A percentile compares a stretch with the other conserved stretches of the same genome.
These are phyloP conservation scores for Hybognathus amarus DNA, from an alignment of 2,797 vertebrate species.

Conservation along the genomic window DNA sequence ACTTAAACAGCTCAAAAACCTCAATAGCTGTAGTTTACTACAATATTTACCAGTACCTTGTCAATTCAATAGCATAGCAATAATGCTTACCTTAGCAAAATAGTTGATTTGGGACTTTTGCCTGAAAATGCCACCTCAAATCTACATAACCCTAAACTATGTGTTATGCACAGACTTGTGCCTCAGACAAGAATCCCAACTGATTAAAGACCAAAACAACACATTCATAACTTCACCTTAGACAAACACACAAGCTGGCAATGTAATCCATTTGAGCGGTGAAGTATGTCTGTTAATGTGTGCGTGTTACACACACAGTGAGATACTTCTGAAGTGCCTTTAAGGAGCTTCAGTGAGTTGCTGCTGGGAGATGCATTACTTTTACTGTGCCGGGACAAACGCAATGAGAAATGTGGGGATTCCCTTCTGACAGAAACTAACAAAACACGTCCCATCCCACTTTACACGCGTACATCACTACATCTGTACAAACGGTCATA, in stretches of 20 bases:
- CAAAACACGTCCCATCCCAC: conserved; percentile 66
- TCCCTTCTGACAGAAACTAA: conserved; percentile 76
- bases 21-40: background rate
- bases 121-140: conserved; percentile 36
- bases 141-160: conserved; percentile 18
- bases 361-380: conserved; percentile 40
- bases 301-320: conserved; percentile 4
- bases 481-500: conserved; percentile 64
- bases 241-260: conserved; percentile 40
- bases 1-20: too few species aligned
- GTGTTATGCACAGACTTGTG: conserved; percentile 42
- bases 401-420: conserved; percentile 71
- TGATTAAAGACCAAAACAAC: conserved; percentile 54
- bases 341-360: conserved; percentile 12
- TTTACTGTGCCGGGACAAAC: conserved; percentile 50
- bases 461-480: conserved; percentile 64
- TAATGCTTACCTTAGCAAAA: conserved; percentile 19
- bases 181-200: conserved; percentile 37
- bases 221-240: conserved; percentile 51
- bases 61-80: background rate
- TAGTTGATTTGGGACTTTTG: background rate
- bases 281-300: conserved; percentile 36
- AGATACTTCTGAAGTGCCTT: conserved; percentile 25
- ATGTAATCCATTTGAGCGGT: conserved; percentile 35
- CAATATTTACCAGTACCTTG: background rate